Percentiles rank a stretch among this genome's conserved stretches.
Evolutionary conservation across 2,113 vertebrate species (phyloP).

Genomic region (Vicugna pacos): DNA sequence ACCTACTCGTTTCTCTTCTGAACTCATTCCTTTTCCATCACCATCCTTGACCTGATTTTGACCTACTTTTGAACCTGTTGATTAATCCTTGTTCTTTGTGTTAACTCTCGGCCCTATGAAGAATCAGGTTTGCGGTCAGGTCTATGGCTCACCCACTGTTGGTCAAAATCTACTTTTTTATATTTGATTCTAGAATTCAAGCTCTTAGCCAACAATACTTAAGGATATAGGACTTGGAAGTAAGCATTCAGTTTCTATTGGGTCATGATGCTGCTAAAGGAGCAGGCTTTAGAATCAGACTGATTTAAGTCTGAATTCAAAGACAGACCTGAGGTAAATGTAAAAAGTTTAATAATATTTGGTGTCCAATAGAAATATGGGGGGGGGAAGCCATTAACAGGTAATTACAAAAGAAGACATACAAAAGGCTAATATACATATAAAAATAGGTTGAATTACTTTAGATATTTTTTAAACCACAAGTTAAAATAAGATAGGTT

Average conservation of each 20-base stretch:
- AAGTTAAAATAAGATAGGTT: background rate
- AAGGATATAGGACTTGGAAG: background rate
- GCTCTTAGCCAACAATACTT: background rate
- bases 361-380: background rate
- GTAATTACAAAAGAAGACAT: background rate
- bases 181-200: slow-evolving; percentile 2
- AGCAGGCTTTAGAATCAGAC: background rate
- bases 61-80: background rate
- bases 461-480: background rate
- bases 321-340: background rate
- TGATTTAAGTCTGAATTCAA: background rate
- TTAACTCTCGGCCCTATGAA: background rate
- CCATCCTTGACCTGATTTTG: background rate
- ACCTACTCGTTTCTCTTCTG: background rate
- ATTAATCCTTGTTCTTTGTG: background rate
- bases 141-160: background rate
- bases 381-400: background rate
- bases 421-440: background rate
- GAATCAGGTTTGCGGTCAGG: background rate
- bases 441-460: background rate
- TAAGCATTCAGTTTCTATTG: background rate
- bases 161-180: background rate
- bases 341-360: slow-evolving; percentile 29
- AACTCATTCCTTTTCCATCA: slow-evolving; percentile 51
- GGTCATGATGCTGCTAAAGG: background rate